Percentiles rank a stretch among this genome's conserved stretches.
Evolutionary conservation across 2,797 vertebrate species (phyloP).

Genomic region (Menidia menidia): DNA sequence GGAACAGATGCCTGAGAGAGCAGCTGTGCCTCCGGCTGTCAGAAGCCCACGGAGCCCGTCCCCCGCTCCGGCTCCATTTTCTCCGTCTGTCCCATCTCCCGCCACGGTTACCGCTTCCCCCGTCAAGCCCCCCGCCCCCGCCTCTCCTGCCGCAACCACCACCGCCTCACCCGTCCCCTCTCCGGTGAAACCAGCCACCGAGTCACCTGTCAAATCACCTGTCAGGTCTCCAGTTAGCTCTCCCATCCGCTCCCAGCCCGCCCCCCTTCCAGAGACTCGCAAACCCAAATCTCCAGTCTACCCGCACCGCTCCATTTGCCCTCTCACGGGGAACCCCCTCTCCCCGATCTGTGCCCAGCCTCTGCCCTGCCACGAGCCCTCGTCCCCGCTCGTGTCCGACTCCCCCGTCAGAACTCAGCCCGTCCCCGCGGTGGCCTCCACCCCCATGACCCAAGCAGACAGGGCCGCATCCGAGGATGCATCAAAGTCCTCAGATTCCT

Average conservation of each 20-base stretch:
- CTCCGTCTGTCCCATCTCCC: conserved; percentile 51
- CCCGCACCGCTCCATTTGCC: conserved; percentile 77
- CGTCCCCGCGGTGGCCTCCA: conserved; percentile 87
- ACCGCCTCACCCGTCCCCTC: conserved; percentile 48
- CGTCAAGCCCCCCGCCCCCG: conserved; percentile 6
- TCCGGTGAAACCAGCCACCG: conserved; percentile 17
- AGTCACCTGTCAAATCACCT: conserved; percentile 74
- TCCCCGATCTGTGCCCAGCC: conserved; percentile 93
- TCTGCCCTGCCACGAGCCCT: conserved; percentile 86
- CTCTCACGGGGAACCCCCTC: conserved; percentile 80
- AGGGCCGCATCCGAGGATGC: conserved; percentile 49
- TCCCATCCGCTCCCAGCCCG: conserved; percentile 88
- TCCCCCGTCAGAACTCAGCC: conserved; percentile 93
- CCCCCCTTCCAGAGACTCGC: conserved; percentile 82
- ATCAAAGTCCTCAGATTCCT: conserved; percentile 76
- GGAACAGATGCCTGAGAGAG: conserved; percentile 42
- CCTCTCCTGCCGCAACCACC: conserved; percentile 20
- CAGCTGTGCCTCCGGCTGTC: conserved; percentile 50
- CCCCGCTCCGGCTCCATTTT: conserved; percentile 16
- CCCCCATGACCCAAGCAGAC: conserved; percentile 83
- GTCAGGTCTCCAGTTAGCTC: conserved; percentile 53
- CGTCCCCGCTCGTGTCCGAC: conserved; percentile 82
- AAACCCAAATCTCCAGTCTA: conserved; percentile 76
- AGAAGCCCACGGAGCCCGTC: conserved; percentile 64
- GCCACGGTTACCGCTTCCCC: conserved; percentile 6